A percentile compares a stretch with the other conserved stretches of the same genome.
Conservation (phyloP, 2,797 vertebrate genomes). For the Phataginus tetradactyla region DNA sequence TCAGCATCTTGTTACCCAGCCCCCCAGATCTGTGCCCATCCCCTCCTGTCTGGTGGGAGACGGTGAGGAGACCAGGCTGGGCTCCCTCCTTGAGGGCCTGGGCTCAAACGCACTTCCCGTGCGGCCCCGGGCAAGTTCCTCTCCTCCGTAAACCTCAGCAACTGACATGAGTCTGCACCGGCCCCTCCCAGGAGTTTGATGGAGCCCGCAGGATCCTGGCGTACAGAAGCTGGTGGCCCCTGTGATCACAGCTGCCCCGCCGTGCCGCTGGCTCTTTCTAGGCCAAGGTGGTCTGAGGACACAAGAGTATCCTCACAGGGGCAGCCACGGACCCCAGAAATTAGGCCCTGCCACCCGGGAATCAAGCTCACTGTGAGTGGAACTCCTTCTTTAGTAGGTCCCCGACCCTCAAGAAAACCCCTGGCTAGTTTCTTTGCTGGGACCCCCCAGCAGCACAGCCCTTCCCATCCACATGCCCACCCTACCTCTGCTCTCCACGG, state of each 20-base stretch:
- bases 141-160: constrained; percentile 4
- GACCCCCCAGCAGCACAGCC: not conserved
- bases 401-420: not conserved
- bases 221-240: too few relatives aligned
- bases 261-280: not conserved
- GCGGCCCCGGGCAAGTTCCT: not conserved
- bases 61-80: not conserved
- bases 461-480: not conserved
- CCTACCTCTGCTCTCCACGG: not conserved
- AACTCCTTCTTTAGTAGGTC: not conserved
- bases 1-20: too few relatives aligned
- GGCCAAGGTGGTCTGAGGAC: not conserved
- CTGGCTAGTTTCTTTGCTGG: not conserved
- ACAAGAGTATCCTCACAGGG: not conserved
- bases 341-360: not conserved
- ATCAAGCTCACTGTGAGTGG: not conserved
- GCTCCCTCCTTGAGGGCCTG: not conserved
- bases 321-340: not conserved
- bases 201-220: rapidly evolving
- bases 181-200: not conserved
- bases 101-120: rapidly evolving
- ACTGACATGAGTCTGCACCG: not conserved
- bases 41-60: not conserved
- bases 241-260: rapidly evolving
- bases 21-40: not conserved